Evolutionary conservation across 2,797 vertebrate genomes (phyloP).

Genomic region (Taeniopygia guttata): DNA sequence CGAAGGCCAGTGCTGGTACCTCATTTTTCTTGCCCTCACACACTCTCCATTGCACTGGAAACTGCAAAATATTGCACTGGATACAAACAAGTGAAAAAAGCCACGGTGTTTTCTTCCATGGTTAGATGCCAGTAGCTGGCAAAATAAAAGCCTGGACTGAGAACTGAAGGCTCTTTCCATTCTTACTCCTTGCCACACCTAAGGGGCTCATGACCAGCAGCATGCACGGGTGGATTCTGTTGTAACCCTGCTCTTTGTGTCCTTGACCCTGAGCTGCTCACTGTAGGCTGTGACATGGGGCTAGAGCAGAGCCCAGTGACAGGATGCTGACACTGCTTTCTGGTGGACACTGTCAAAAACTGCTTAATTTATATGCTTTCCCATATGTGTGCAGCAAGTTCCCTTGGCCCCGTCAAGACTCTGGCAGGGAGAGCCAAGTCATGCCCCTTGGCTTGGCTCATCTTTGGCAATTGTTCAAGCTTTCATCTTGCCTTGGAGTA

Average conservation of each 20-base stretch:
- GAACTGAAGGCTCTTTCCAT: neutral
- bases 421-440: conserved; percentile 47
- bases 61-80: neutral
- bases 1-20: neutral
- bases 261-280: neutral
- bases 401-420: neutral
- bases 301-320: neutral
- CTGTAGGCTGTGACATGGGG: neutral
- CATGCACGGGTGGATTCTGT: accelerated
- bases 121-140: neutral
- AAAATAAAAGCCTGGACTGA: conserved; percentile 2
- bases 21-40: conserved; percentile 12
- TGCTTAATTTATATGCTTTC: conserved; percentile 49
- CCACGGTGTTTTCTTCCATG: neutral
- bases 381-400: conserved; percentile 1
- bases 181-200: neutral
- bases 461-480: conserved; percentile 26
- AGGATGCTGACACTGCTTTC: conserved; percentile 22
- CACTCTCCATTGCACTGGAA: neutral
- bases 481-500: conserved; percentile 23
- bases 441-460: conserved; percentile 48
- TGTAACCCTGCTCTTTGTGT: accelerated
- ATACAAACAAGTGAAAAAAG: conserved; percentile 7
- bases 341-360: conserved; percentile 5
- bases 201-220: neutral